Conservation (phyloP, 2,888 invertebrate genomes). For the Polietes domitor region DNA sequence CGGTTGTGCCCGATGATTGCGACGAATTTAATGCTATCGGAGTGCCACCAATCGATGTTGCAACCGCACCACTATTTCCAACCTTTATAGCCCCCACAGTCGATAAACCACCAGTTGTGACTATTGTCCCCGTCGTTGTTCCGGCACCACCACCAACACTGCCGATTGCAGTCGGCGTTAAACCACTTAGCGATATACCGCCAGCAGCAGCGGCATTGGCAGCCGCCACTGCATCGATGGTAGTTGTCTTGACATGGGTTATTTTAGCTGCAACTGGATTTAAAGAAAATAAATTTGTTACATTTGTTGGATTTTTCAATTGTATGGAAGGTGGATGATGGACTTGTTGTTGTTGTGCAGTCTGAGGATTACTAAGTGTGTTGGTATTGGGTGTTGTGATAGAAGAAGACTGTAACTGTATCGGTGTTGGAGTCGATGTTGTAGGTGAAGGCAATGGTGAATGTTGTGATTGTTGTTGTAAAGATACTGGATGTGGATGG, state of each 20-base stretch:
- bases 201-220: slow-evolving; percentile 51
- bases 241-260: slow-evolving; percentile 81
- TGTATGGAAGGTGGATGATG: slow-evolving; percentile 70
- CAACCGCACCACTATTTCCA: slow-evolving; percentile 67
- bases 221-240: slow-evolving; percentile 74
- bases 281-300: slow-evolving; percentile 75
- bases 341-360: slow-evolving; percentile 61
- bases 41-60: slow-evolving; percentile 71
- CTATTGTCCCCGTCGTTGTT: slow-evolving; percentile 64
- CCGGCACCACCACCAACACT: slow-evolving; percentile 63
- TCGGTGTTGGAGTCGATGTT: slow-evolving; percentile 67
- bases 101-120: slow-evolving; percentile 60
- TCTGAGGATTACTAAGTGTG: slow-evolving; percentile 46
- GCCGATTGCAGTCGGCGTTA: slow-evolving; percentile 39
- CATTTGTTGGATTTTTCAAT: slow-evolving; percentile 72
- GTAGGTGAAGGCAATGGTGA: slow-evolving; percentile 71
- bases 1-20: slow-evolving; percentile 74
- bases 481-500: slow-evolving; percentile 66
- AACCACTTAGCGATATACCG: slow-evolving; percentile 63
- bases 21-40: slow-evolving; percentile 74
- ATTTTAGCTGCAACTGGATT: slow-evolving; percentile 82
- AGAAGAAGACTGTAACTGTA: slow-evolving; percentile 55
- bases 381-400: slow-evolving; percentile 56
- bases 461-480: slow-evolving; percentile 65
- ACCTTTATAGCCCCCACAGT: slow-evolving; percentile 73